Evolutionary conservation across 2,888 invertebrate genomes (phyloP).

Genomic region (Ferdinandea cuprea): DNA sequence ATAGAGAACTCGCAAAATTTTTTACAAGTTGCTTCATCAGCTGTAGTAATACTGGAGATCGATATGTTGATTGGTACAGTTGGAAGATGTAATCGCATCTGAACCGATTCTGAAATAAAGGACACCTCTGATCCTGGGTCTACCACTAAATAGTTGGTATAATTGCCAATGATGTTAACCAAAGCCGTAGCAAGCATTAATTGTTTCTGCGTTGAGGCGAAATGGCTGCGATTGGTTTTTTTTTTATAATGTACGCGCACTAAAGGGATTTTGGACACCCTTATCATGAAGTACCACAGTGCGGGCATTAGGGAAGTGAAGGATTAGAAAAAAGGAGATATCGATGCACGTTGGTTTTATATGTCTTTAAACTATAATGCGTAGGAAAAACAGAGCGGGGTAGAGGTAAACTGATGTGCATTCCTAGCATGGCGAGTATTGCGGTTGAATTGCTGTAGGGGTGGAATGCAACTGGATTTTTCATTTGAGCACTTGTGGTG

Average conservation of each 20-base stretch:
- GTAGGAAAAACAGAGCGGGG: too few relatives aligned
- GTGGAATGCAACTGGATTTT: too few relatives aligned
- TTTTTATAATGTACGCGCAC: neutral
- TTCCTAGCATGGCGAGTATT: too few relatives aligned
- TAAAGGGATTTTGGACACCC: neutral
- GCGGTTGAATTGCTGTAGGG: too few relatives aligned
- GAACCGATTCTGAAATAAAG: constrained; percentile 46
- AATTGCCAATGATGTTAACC: constrained; percentile 3
- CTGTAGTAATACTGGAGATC: neutral
- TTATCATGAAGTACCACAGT: too few relatives aligned
- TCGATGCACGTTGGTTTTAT: too few relatives aligned
- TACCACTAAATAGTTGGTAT: constrained; percentile 24
- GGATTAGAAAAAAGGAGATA: too few relatives aligned
- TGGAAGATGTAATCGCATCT: constrained; percentile 1
- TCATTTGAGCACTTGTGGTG: too few relatives aligned
- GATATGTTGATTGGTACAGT: neutral
- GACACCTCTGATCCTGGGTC: constrained; percentile 59
- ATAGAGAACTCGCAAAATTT: constrained; percentile 1
- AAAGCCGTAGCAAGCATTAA: constrained; percentile 45
- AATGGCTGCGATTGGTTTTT: neutral
- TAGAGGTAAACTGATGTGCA: too few relatives aligned
- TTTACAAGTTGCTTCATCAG: neutral
- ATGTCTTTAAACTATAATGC: too few relatives aligned
- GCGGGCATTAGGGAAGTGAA: too few relatives aligned
- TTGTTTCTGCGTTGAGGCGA: neutral